Percentiles rank a stretch among this genome's conserved stretches.
Evolutionary conservation across 2,888 invertebrate species (phyloP).

Genomic region (Beris chalybata): DNA sequence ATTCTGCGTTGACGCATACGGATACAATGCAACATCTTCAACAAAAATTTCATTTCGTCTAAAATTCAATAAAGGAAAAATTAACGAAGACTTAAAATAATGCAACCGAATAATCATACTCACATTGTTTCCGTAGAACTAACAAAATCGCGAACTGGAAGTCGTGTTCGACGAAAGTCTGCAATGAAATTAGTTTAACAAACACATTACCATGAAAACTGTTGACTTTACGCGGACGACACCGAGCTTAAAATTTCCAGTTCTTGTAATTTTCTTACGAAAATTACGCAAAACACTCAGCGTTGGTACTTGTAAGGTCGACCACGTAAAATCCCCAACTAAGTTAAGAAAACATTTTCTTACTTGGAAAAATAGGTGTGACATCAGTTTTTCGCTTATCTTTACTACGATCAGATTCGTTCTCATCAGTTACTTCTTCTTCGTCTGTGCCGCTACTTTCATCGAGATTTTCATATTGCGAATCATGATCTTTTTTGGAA

Average conservation of each 20-base stretch:
- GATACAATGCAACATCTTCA: background rate
- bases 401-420: background rate
- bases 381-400: too few relatives aligned
- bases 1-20: background rate
- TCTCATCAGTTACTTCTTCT: constrained; percentile 41
- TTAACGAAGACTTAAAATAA: too few relatives aligned
- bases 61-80: background rate
- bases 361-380: constrained; percentile 15
- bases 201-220: too few relatives aligned
- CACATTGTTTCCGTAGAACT: background rate
- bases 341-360: background rate
- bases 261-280: background rate
- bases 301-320: constrained; percentile 17
- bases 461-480: background rate
- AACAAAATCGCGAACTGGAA: background rate
- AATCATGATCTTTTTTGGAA: constrained; percentile 27
- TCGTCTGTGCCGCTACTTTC: constrained; percentile 35
- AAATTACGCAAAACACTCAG: background rate
- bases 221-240: too few relatives aligned
- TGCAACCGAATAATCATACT: background rate
- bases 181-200: too few relatives aligned
- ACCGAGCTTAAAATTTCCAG: background rate
- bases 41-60: background rate
- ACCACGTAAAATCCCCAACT: background rate
- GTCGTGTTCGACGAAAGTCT: background rate